A percentile compares a stretch with the other conserved stretches of the same genome.
Conservation (phyloP, 2,888 invertebrate species). For the Caprella mutica region DNA sequence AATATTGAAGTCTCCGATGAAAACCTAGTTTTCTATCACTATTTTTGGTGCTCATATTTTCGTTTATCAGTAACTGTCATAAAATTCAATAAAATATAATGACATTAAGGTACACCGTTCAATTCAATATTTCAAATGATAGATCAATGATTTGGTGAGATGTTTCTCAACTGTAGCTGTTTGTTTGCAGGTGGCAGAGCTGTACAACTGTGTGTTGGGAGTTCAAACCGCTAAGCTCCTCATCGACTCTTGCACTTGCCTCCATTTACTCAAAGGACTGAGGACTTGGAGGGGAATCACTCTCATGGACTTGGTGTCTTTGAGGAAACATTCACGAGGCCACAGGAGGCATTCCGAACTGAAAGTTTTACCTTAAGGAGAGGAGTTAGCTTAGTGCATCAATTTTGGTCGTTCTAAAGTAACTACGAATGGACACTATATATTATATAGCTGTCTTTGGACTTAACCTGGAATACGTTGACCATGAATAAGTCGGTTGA, state of each 20-base stretch:
- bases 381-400: too few species aligned
- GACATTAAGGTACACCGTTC: too few species aligned
- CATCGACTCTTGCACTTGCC: constrained; percentile 29
- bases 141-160: too few species aligned
- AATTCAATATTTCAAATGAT: too few species aligned
- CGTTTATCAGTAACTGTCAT: neutral
- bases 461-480: too few species aligned
- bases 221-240: constrained; percentile 17
- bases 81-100: neutral
- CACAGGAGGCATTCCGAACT: constrained; percentile 28
- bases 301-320: constrained; percentile 25
- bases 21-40: too few species aligned
- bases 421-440: too few species aligned
- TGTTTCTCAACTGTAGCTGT: too few species aligned
- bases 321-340: constrained; percentile 29
- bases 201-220: constrained; percentile 30
- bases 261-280: constrained; percentile 31
- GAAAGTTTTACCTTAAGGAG: constrained; percentile 24
- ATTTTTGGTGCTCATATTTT: neutral
- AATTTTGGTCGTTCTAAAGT: too few species aligned
- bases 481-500: too few species aligned
- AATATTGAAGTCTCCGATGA: too few species aligned
- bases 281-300: constrained; percentile 31
- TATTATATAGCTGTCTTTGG: too few species aligned
- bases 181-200: constrained; percentile 23